phyloP scores from a whole-genome alignment of 2,797 vertebrate species.

The Gymnopithys bicolor region DNA sequence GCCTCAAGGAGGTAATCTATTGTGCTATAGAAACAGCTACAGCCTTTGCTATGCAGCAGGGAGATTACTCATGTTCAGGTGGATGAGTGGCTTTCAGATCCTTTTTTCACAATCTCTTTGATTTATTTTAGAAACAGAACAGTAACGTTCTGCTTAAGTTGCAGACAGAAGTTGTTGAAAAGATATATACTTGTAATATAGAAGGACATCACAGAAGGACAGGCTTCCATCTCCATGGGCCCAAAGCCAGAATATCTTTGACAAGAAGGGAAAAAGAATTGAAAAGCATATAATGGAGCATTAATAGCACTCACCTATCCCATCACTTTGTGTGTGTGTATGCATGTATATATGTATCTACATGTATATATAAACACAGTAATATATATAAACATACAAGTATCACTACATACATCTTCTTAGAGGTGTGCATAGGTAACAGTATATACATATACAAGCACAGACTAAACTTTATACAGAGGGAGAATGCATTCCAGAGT shows the following conservation, averaged over 20 bases:
- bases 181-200: background rate
- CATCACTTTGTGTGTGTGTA: background rate
- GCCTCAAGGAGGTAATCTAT: background rate
- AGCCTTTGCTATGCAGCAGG: background rate
- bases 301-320: background rate
- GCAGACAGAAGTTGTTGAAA: background rate
- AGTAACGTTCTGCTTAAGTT: background rate
- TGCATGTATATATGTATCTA: rapidly evolving
- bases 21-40: background rate
- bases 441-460: background rate
- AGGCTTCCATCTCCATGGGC: background rate
- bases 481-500: conserved; percentile 36
- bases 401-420: background rate
- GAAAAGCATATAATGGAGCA: background rate
- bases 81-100: background rate
- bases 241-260: background rate
- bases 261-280: background rate
- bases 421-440: conserved; percentile 5
- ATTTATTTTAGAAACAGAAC: background rate
- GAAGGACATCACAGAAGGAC: background rate
- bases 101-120: background rate
- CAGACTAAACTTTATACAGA: conserved; percentile 63
- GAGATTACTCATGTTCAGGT: background rate
- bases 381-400: conserved; percentile 7
- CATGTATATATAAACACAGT: background rate